phyloP scores from a whole-genome alignment of 2,797 vertebrate genomes.

The Semotilus atromaculatus region DNA sequence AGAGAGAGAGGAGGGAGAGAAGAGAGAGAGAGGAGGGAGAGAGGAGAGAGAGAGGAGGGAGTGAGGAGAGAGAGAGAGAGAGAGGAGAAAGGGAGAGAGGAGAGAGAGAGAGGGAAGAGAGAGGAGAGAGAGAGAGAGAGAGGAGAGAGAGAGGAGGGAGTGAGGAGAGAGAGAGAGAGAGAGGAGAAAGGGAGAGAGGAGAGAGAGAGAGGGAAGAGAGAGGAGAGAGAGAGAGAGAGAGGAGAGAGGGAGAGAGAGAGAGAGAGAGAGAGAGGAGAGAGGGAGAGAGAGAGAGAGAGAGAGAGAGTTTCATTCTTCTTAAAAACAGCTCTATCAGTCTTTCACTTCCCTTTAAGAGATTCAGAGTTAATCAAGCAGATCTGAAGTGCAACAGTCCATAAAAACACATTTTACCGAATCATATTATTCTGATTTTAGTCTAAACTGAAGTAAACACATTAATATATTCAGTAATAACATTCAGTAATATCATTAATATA shows the following conservation, averaged over 20 bases:
- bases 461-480: too few species aligned
- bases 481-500: too few species aligned
- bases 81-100: too few species aligned
- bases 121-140: background rate
- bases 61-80: too few species aligned
- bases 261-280: too few species aligned
- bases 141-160: too few species aligned
- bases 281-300: background rate
- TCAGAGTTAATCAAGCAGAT: slow-evolving; percentile 21
- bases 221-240: too few species aligned
- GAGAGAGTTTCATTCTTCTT: background rate
- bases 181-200: slow-evolving; percentile 1
- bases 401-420: background rate
- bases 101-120: background rate
- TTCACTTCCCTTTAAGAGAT: slow-evolving; percentile 36
- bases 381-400: background rate
- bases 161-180: background rate
- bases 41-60: background rate
- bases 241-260: too few species aligned
- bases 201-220: background rate
- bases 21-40: too few species aligned
- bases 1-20: background rate
- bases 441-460: too few species aligned
- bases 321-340: background rate
- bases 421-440: too few species aligned